Conservation (phyloP, 2,888 invertebrate genomes). For the Drosophila antonietae region DNA sequence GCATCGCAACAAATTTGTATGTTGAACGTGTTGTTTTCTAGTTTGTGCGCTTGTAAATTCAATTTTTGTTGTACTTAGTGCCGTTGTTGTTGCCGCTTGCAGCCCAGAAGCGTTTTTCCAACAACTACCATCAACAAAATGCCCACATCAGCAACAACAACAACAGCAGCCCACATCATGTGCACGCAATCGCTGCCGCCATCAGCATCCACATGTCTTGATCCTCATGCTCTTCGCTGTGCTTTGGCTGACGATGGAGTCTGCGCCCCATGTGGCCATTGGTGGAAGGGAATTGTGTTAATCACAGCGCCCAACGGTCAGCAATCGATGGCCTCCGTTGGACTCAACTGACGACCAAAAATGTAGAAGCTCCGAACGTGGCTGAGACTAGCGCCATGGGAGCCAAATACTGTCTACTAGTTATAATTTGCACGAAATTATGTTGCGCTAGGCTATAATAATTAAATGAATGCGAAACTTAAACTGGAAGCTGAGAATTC, state of each 20-base stretch:
- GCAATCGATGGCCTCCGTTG: conserved; percentile 33
- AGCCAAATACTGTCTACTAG: conserved; percentile 13
- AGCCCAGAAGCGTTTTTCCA: conserved; percentile 75
- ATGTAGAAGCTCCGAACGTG: conserved; percentile 46
- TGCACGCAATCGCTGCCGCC: conserved; percentile 71
- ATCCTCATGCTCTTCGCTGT: conserved; percentile 18
- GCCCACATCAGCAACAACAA: conserved; percentile 33
- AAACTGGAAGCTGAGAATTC: neutral
- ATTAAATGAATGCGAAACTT: neutral
- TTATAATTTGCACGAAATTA: conserved; percentile 25
- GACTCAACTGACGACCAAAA: conserved; percentile 36
- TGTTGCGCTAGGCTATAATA: neutral
- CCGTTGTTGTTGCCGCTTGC: conserved; percentile 31
- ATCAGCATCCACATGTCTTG: conserved; percentile 60
- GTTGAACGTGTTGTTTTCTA: conserved; percentile 76
- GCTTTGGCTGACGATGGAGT: conserved; percentile 9
- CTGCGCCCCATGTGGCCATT: conserved; percentile 66
- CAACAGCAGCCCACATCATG: conserved; percentile 53
- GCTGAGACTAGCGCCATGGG: conserved; percentile 48
- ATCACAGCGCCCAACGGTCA: conserved; percentile 52
- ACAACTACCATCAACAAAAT: conserved; percentile 48
- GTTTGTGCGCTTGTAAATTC: conserved; percentile 70
- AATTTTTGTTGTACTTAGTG: conserved; percentile 42
- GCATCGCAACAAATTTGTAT: conserved; percentile 52
- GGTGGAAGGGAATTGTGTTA: conserved; percentile 48